Evolutionary conservation across 2,797 vertebrate genomes (phyloP), one percentile per base, ranked within the genome.

Genomic region (Cercopithecus neglectus): DNA sequence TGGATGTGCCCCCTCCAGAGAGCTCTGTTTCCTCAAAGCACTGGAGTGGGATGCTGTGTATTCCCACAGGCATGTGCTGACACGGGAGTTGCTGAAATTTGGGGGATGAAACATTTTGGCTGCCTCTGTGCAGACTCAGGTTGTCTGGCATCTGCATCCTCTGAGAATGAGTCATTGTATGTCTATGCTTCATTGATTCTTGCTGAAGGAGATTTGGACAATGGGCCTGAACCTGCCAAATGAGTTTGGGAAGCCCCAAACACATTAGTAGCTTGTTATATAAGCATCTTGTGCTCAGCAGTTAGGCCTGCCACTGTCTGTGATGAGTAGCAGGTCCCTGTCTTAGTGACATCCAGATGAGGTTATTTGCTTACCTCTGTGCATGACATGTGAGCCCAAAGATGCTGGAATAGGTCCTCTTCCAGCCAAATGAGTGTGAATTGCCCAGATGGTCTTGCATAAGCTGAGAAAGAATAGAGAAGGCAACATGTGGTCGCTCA

Each of bases 151-250:
- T 91, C 82, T 82, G 57, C 67, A 24, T 41, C 53, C 16, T 92
- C 19, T 57, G 53, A 19, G 6, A 50, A 36, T 28, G 36, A 79
- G 36, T 88, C 59, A 26, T 48, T 70, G 17, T 70, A 33, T 17
- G 44, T 87, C 70, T 64, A 39, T 59, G 94, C 81, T 88, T 76
- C 76, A 44, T 2, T 92, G 61, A 82, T 33, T 59, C 75, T 95
- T 19, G 0, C 50, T 88, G 93, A 94, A 94, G 95, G 61, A 92
- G 61, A 92, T 78, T 70, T 92, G 94, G 82, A 91, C 91, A 81
- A 57, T 76, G 59, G 67, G 44, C 33, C 33, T 64, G 44, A 86
- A 55, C 22, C 4, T 76, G 84, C 46, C 92, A 67, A 59, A 92
- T 89, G 83, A 74, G 61, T 76, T 48, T 22, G 17, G 53, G 85